These are phyloP conservation scores for Poeciliopsis occidentalis DNA, from an alignment of 2,113 vertebrate species.

Conservation along the genomic window DNA sequence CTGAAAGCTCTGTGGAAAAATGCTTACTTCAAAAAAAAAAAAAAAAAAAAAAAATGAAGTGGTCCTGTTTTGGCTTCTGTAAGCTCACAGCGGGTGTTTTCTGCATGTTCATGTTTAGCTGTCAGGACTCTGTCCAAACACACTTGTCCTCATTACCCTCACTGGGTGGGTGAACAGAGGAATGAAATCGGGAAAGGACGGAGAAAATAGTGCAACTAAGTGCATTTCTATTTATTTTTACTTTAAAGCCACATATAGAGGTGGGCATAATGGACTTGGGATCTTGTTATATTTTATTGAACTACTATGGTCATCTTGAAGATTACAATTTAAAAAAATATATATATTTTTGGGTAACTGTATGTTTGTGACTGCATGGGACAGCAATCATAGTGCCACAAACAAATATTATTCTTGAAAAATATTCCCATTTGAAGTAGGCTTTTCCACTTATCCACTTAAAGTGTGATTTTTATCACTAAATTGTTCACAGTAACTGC, in stretches of 20 bases:
- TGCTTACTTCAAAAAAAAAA: slow-evolving; percentile 50
- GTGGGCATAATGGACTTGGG: too few relatives aligned
- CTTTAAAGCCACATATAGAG: too few relatives aligned
- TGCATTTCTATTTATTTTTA: not conserved
- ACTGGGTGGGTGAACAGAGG: slow-evolving; percentile 32
- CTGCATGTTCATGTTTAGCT: slow-evolving; percentile 21
- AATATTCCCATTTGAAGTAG: too few relatives aligned
- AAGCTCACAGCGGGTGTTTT: slow-evolving; percentile 45
- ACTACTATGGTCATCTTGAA: not conserved
- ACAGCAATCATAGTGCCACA: too few relatives aligned
- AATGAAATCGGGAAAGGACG: slow-evolving; percentile 24
- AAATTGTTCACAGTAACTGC: too few relatives aligned
- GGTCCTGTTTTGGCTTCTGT: slow-evolving; percentile 37
- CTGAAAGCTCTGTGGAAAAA: slow-evolving; percentile 70
- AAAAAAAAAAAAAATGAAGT: slow-evolving; percentile 54
- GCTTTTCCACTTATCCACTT: too few relatives aligned
- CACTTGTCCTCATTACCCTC: slow-evolving; percentile 13
- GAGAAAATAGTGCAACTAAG: slow-evolving; percentile 8
- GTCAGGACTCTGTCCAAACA: slow-evolving; percentile 33
- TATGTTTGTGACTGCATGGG: slow-evolving; percentile 15
- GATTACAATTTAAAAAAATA: not conserved
- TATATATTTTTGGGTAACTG: not conserved
- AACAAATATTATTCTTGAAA: too few relatives aligned
- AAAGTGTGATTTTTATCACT: too few relatives aligned
- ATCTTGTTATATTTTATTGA: too few relatives aligned